Evolutionary conservation across 2,113 vertebrate genomes (phyloP), one percentile per base, ranked within the genome.

Genomic region (Chaetura pelagica): DNA sequence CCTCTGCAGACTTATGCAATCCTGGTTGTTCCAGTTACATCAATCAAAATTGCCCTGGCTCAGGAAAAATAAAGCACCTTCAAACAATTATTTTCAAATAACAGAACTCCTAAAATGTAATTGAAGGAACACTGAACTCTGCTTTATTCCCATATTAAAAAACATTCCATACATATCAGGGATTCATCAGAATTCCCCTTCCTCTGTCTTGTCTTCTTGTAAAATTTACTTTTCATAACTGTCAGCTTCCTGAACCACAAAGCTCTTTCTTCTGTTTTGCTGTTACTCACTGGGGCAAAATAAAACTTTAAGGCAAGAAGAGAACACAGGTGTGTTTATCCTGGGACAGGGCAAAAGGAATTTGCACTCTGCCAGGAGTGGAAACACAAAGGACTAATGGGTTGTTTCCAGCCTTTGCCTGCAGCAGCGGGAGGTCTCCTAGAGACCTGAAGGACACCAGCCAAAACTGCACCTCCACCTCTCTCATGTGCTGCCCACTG

Each of bases 211-310:
- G 59, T 51, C 35, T 58, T 78, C 88, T 88, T 97, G 59, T 91
- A 96, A 93, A 95, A 96, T 92, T 94, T 96, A 91, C 75, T 96
- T 97, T 97, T 95, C 91, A 93, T 95, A 96, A 92, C 90, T 58
- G 32, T 79, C 84, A 74, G 88, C 52, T 95, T 91, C 95, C 95
- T 96, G 83, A 92, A 92, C 68, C 76, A 87, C 91, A 93, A 88
- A 94, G 55, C 61, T 51, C 59, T 46, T 74, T 86, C 40, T 51
- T 52, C 76, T 96, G 88, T 93, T 96, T 93, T 91, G 90, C 76
- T 94, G 51, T 76, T 92, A 72, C 58, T 89, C 83, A 69, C 49
- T 14, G 27, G 27, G 35, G 80, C 82, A 95, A 94, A 94, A 89
- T 32, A 75, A 87, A 84, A 91, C 32, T 49, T 52, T 72, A 75